Base-by-base conservation (phyloP, 2,797 vertebrate genomes). In the Nyctalus aviator region DNA sequence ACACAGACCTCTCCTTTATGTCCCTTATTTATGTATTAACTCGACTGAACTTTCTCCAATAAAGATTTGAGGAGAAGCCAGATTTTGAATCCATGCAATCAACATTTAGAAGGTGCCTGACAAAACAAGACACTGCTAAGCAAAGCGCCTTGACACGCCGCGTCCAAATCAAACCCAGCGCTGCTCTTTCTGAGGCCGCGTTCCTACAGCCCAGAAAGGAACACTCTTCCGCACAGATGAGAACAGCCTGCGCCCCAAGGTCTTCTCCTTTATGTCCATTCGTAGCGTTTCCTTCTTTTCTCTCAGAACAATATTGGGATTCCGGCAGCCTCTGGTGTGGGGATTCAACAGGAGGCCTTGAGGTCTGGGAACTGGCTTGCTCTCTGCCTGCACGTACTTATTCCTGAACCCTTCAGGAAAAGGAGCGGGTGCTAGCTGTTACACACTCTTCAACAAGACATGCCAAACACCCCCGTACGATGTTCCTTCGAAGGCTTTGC, bases 51-150 rank as follows among this genome's bases (percentile, higher is more conserved):
- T 90, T 79, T 81, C 44, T 35, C 85, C 30, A 84, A 13, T 37
- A 53, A 73, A 50, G 41, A 72, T 55, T 30, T n/a, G 78, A 88
- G 62, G 85, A 84, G n/a, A 18, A 71, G 90, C 41, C 46, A 72
- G 82, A 81, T 35, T 68, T 44, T 78, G 59, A 84, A 87, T 73
- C 78, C 32, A 53, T 4, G 14, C 13, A 71, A 57, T 15, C 32
- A 46, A 48, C 85, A 50, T 76, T 88, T 62, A 84, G 48, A 88
- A 93, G 64, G 46, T 8, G 7, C 23, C 68, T 81, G 30, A 17
- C 6, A n/a, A 75, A 79, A 81, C 15, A 23, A 50, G 14, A 10
- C 6, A 2, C 2, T 5, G 48, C 84, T 57, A 37, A 18, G 11
- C 4, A 25, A 20, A 27, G 69, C n/a, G 69, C 68, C 18, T 8